Percentiles rank a stretch among this genome's conserved stretches.
phyloP scores from a whole-genome alignment of 1,140 invertebrate genomes.

The Hypothenemus hampei region DNA sequence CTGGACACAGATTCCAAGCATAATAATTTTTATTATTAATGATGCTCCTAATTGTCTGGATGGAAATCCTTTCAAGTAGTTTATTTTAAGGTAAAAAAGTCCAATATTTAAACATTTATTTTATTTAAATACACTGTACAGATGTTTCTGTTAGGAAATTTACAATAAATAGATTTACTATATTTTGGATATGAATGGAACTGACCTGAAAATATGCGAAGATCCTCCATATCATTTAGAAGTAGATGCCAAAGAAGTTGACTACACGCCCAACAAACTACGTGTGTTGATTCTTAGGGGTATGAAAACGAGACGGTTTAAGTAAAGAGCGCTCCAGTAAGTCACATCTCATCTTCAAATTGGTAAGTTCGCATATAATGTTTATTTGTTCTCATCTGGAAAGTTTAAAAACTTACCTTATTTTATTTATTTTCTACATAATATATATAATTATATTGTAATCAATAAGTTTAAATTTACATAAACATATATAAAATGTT shows the following conservation, averaged over 20 bases:
- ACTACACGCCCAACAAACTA: constrained; percentile 56
- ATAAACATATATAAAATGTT: too few relatives aligned
- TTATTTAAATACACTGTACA: constrained; percentile 40
- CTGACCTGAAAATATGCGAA: constrained; percentile 62
- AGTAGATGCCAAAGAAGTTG: constrained; percentile 55
- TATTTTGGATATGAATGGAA: constrained; percentile 55
- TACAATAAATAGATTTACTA: constrained; percentile 77
- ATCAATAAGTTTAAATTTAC: too few relatives aligned
- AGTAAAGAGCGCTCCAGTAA: constrained; percentile 72
- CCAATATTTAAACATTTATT: too few relatives aligned
- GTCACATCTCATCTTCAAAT: constrained; percentile 72
- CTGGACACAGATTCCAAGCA: constrained; percentile 70
- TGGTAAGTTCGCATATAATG: constrained; percentile 49
- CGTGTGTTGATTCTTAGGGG: constrained; percentile 60
- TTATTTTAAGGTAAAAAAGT: constrained; percentile 55
- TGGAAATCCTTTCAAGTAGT: constrained; percentile 57
- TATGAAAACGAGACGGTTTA: constrained; percentile 63
- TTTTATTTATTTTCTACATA: too few relatives aligned
- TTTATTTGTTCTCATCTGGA: not conserved
- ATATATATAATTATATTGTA: too few relatives aligned
- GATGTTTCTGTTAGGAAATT: constrained; percentile 76
- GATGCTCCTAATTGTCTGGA: constrained; percentile 70
- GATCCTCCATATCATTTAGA: constrained; percentile 51
- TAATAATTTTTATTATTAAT: constrained; percentile 65
- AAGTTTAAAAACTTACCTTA: not conserved